Conservation (phyloP, 2,888 invertebrate genomes). For the Pollenia angustigena region DNA sequence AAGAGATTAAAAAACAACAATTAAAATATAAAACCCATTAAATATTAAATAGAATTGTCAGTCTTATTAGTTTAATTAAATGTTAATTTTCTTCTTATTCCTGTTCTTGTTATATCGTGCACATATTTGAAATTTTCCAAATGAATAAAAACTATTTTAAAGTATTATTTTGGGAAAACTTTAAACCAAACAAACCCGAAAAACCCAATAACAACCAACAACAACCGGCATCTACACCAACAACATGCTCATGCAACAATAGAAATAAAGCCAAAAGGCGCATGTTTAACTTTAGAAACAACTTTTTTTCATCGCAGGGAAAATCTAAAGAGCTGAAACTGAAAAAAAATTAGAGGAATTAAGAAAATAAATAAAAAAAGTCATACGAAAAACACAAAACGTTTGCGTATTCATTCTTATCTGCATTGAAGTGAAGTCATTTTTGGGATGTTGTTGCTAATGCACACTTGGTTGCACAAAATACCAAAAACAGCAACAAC, state of each 20-base stretch:
- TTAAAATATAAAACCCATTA: conserved; percentile 4
- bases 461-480: conserved; percentile 56
- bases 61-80: conserved; percentile 63
- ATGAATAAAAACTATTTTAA: conserved; percentile 60
- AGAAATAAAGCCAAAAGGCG: conserved; percentile 59
- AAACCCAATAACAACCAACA: conserved; percentile 43
- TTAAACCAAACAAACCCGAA: conserved; percentile 49
- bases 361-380: conserved; percentile 8
- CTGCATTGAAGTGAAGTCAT: conserved; percentile 78
- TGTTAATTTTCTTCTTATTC: conserved; percentile 40
- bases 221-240: conserved; percentile 17
- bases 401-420: conserved; percentile 78
- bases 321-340: conserved; percentile 1
- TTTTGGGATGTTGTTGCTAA: conserved; percentile 67
- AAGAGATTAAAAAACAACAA: not conserved
- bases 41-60: conserved; percentile 45
- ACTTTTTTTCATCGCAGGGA: conserved; percentile 33
- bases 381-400: conserved; percentile 46
- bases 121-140: conserved; percentile 56
- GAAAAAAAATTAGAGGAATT: conserved; percentile 15
- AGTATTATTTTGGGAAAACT: conserved; percentile 59
- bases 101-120: not conserved
- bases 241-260: conserved; percentile 40
- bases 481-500: conserved; percentile 23
- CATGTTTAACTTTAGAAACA: conserved; percentile 71